Base-by-base conservation (phyloP, 2,113 vertebrate genomes). In the Nothobranchius furzeri region DNA sequence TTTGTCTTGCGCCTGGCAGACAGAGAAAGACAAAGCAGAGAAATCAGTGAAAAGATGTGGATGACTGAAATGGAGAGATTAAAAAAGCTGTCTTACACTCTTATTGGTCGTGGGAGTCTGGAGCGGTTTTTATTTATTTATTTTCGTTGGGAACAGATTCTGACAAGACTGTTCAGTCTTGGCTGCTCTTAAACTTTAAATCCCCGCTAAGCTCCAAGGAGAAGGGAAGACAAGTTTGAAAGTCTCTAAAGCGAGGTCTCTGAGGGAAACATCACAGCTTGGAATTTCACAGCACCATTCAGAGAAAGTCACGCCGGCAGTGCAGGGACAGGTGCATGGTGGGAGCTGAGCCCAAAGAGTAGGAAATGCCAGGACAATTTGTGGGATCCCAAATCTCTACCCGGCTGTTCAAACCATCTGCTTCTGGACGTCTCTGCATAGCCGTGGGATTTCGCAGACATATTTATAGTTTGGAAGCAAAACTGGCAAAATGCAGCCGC, bases 1-100 rank as follows among this genome's bases (percentile, higher is more conserved):
- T 93, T 99, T 99, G 92, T 99, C 98, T 90, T 96, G 94, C 84
- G 98, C 96, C 97, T 99, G 75, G 86, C 86, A 71, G 68, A 76
- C 7, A 50, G 30, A 66, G 42, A 40, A 54, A 60, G 7, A 49
- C 15, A 49, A 40, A 40, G 6, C 47, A 49, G 48, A 68, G 11
- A 76, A 43, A 79, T 63, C 42, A 45, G 6, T 13, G 55, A 30
- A 69, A n/a, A 57, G 56, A 62, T 12, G 69, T 59, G 53, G 67
- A 48, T 43, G 60, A 25, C 55, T 36, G 6, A 70, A 73, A 75
- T 58, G 2, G 17, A 75, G 65, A 67, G 73, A 76, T 53, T 37
- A 78, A 45, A 80, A 20, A 78, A 7, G 17, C 25, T 60, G 45
- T 78, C 40, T 66, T 71, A 57, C 40, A 60, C 52, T 59, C n/a